Evolutionary conservation across 2,113 vertebrate genomes (phyloP).

Genomic region (Gymnorhina tibicen): DNA sequence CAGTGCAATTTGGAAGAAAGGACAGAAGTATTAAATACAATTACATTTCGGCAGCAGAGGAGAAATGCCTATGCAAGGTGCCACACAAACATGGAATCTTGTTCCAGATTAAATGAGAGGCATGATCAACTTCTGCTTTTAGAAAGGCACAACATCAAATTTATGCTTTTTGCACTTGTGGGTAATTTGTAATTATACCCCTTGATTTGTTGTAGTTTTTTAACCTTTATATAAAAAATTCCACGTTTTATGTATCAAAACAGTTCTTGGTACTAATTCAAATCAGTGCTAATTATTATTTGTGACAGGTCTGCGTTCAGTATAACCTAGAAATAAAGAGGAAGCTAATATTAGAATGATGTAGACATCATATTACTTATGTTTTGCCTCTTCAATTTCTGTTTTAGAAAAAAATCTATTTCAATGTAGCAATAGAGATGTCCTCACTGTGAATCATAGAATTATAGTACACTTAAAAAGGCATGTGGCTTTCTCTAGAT

Average conservation of each 20-base stretch:
- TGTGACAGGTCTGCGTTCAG: neutral
- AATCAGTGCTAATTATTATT: neutral
- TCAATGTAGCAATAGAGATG: neutral
- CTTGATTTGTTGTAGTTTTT: neutral
- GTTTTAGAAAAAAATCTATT: neutral
- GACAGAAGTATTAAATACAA: neutral
- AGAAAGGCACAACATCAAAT: neutral
- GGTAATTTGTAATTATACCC: neutral
- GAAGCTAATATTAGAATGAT: neutral
- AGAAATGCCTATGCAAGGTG: neutral
- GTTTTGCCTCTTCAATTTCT: neutral
- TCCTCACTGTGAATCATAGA: neutral
- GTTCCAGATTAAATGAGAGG: neutral
- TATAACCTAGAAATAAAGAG: neutral
- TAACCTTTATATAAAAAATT: neutral
- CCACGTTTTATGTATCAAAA: neutral
- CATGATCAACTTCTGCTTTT: neutral
- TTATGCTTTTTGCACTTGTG: neutral
- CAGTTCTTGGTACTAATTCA: neutral
- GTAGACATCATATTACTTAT: neutral
- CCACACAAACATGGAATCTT: neutral
- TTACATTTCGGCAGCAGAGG: neutral
- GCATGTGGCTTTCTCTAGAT: neutral
- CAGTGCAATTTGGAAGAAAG: neutral
- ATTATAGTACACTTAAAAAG: neutral